Evolutionary conservation across 2,888 invertebrate species (phyloP), one percentile per base, ranked within the genome.

Genomic region (Scaptomyza polygonia): DNA sequence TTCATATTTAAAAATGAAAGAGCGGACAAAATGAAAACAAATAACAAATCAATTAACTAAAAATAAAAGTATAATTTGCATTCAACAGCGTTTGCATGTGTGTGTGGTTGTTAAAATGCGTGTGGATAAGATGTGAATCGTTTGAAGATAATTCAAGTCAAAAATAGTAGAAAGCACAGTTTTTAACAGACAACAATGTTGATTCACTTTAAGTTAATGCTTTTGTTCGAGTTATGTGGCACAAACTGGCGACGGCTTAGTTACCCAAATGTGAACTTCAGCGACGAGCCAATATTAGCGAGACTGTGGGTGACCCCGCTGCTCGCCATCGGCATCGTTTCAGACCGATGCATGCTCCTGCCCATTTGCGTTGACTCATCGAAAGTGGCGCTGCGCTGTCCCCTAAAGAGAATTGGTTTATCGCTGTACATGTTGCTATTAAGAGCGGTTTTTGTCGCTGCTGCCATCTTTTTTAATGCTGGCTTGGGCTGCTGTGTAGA

Each of bases 181-280:
- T 45, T 16, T 42, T 48, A 53, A 43, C 61, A 55, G 42, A 69
- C 44, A 69, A 54, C 51, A 48, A 40, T 8, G 16, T 30, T 51
- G 3, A 1, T 43, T 44, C 21, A n/a, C 21, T 55, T 36, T 42
- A 47, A 30, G 12, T 30, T 12, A 5, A 9, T 39, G 14, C 9
- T 27, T 44, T 64, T 29, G 45, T 11, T 55, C 14, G 18, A 30
- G 12, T 45, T 53, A 11, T 40, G 48, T 32, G 18, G 14, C 16
- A 5, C 21, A 29, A n/a, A 30, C 14, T 42, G 56, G 25, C 39
- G 53, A 45, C 44, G 57, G 63, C 32, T 53, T 58, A 88, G 92
- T 93, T 93, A 97, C 97, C 96, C 96, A 90, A 97, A 97, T 88
- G 96, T 96, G 78, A 96, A 93, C 93, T 97, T 97, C 69, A 97